These are phyloP conservation scores for Eremophila alpestris DNA, from an alignment of 2,797 vertebrate genomes.

Conservation along the genomic window DNA sequence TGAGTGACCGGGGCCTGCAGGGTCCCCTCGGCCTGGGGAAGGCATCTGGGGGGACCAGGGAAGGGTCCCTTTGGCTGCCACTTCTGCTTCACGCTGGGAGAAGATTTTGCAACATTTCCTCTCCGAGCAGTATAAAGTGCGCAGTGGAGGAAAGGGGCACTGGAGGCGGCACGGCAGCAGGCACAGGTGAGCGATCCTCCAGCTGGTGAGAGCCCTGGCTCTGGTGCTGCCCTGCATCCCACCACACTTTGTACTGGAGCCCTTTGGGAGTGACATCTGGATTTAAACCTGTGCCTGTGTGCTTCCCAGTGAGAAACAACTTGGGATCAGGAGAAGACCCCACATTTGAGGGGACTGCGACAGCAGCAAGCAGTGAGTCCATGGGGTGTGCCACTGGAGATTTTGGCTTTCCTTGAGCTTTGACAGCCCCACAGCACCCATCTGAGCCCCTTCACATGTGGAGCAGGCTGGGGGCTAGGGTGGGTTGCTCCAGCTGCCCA, in stretches of 20 bases:
- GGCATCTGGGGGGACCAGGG: not conserved
- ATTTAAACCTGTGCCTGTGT: rapidly evolving
- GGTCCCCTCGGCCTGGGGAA: rapidly evolving
- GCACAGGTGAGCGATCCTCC: not conserved
- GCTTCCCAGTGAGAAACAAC: not conserved
- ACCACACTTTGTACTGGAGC: rapidly evolving
- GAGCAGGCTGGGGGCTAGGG: not conserved
- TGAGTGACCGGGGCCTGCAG: rapidly evolving
- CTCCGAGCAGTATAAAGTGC: not conserved
- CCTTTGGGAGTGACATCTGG: not conserved
- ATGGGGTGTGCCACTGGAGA: not conserved
- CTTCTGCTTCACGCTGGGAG: conserved; percentile 9
- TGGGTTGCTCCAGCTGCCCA: not conserved
- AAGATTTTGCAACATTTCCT: conserved; percentile 61
- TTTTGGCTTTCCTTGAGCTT: not conserved
- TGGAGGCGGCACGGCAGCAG: rapidly evolving
- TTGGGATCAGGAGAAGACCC: not conserved
- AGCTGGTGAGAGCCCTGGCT: rapidly evolving
- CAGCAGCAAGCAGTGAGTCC: not conserved
- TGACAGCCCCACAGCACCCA: rapidly evolving
- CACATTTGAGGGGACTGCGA: rapidly evolving
- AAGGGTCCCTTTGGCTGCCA: not conserved
- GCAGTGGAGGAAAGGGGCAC: not conserved
- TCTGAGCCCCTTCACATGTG: not conserved
- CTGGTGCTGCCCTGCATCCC: not conserved